A percentile compares a stretch with the other conserved stretches of the same genome.
Evolutionary conservation across 2,888 invertebrate species (phyloP).

Genomic region (Oxyteleia sp.): DNA sequence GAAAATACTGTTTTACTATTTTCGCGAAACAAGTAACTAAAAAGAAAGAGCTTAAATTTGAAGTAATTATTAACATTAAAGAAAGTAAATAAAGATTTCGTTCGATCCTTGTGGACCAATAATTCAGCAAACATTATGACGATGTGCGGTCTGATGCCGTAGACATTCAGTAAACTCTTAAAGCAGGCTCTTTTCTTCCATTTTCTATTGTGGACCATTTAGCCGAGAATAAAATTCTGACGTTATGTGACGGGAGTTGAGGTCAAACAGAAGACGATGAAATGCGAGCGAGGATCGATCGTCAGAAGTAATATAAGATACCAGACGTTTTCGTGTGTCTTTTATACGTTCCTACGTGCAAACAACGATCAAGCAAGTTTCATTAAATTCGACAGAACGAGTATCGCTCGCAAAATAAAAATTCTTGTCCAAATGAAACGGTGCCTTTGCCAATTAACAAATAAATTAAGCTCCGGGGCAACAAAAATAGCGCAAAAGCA

Average conservation of each 20-base stretch:
- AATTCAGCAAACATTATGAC: neutral
- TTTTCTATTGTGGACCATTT: constrained; percentile 20
- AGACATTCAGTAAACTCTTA: too few relatives aligned
- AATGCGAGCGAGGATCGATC: constrained; percentile 57
- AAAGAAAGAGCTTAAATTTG: too few relatives aligned
- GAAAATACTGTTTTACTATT: too few relatives aligned
- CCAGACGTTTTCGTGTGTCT: constrained; percentile 14
- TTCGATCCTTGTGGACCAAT: neutral
- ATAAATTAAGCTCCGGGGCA: constrained; percentile 6
- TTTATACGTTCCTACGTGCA: constrained; percentile 17
- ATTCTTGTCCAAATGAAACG: constrained; percentile 13
- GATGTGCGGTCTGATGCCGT: too few relatives aligned
- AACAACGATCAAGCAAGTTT: constrained; percentile 10
- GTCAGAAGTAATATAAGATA: constrained; percentile 53
- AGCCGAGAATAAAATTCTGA: constrained; percentile 21
- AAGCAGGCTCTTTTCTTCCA: too few relatives aligned
- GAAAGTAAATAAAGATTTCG: neutral
- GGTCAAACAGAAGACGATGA: constrained; percentile 51
- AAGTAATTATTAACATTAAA: too few relatives aligned
- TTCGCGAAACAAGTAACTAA: too few relatives aligned
- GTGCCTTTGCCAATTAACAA: constrained; percentile 15
- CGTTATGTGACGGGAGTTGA: constrained; percentile 28
- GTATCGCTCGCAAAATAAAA: neutral
- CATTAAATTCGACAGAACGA: constrained; percentile 21
- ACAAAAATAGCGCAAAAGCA: constrained; percentile 5